phyloP scores from a whole-genome alignment of 2,797 vertebrate species.

The Tragelaphus eurycerus region DNA sequence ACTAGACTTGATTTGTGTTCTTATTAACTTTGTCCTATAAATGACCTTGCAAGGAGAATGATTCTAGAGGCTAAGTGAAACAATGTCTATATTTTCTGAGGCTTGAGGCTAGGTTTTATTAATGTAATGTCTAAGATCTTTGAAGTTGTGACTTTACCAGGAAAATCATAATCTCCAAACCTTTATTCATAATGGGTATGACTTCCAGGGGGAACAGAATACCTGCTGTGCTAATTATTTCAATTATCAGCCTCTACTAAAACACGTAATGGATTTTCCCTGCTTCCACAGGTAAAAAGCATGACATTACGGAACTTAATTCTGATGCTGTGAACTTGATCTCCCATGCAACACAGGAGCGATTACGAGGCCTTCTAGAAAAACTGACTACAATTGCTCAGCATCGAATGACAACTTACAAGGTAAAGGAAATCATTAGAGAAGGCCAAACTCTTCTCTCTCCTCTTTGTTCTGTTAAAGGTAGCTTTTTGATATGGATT shows the following conservation, averaged over 20 bases:
- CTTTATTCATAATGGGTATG: slow-evolving; percentile 97
- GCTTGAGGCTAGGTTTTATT: slow-evolving; percentile 96
- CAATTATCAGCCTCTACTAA: slow-evolving; percentile 93
- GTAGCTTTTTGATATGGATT: slow-evolving; percentile 44
- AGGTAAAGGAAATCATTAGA: slow-evolving; percentile 85
- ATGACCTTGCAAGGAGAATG: slow-evolving; percentile 94
- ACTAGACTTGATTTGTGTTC: slow-evolving; percentile 86
- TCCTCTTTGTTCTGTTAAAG: slow-evolving; percentile 56
- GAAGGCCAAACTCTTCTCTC: slow-evolving; percentile 61
- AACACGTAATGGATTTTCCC: slow-evolving; percentile 96
- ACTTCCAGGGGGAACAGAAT: slow-evolving; percentile 96
- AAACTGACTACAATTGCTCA: slow-evolving; percentile 90
- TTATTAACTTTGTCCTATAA: slow-evolving; percentile 95
- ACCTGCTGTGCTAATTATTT: slow-evolving; percentile 99
- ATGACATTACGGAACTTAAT: slow-evolving; percentile 91
- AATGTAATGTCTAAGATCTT: slow-evolving; percentile 97
- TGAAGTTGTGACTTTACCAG: slow-evolving; percentile 99
- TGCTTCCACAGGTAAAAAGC: slow-evolving; percentile 92
- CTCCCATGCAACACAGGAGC: slow-evolving; percentile 94
- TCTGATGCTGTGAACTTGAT: slow-evolving; percentile 93
- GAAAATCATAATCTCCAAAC: slow-evolving; percentile 98
- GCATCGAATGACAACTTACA: slow-evolving; percentile 88
- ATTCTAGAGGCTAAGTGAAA: slow-evolving; percentile 89
- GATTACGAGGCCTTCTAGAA: slow-evolving; percentile 91
- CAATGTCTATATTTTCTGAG: slow-evolving; percentile 94